Base-by-base conservation (phyloP, 1,140 invertebrate species). In the Onthophagus taurus region DNA sequence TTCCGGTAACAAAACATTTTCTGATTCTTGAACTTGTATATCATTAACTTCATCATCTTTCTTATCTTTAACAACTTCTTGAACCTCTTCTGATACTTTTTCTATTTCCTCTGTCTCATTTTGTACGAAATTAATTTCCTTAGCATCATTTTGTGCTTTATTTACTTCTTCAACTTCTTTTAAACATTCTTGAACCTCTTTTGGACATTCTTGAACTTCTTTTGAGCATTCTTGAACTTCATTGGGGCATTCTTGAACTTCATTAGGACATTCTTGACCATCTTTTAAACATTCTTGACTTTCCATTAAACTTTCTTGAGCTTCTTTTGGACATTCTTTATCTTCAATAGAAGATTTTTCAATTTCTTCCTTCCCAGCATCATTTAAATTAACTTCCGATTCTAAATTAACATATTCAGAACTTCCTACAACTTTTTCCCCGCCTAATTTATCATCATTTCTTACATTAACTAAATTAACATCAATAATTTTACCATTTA, bases 41-140 rank as follows among this genome's bases (percentile, higher is more conserved):
- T n/a, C n/a, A n/a, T n/a, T n/a, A n/a, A n/a, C n/a, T n/a, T n/a
- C n/a, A n/a, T n/a, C n/a, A n/a, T n/a, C n/a, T n/a, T n/a, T n/a
- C n/a, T n/a, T n/a, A n/a, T n/a, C n/a, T n/a, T n/a, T n/a, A 14
- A 18, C 4, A 34, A 34, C 16, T 21, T 39, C 44, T 16, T 45
- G n/a, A 20, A 21, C 24, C 20, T 47, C 18, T 11, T 21, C 16
- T 9, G 18, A 16, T 24, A n/a, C n/a, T n/a, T n/a, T n/a, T n/a
- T n/a, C n/a, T n/a, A n/a, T n/a, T n/a, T n/a, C n/a, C n/a, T n/a
- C n/a, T n/a, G n/a, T n/a, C n/a, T 31, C 29, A 4, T 31, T n/a
- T 31, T 2, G n/a, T 34, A 18, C 16, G 12, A 16, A 16, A 5
- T 4, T 34, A 34, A 14, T n/a, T 9, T 31, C 31, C 2, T 12